A percentile compares a stretch with the other conserved stretches of the same genome.
Evolutionary conservation across 2,797 vertebrate genomes (phyloP).

Genomic region (Champsocephalus gunnari): DNA sequence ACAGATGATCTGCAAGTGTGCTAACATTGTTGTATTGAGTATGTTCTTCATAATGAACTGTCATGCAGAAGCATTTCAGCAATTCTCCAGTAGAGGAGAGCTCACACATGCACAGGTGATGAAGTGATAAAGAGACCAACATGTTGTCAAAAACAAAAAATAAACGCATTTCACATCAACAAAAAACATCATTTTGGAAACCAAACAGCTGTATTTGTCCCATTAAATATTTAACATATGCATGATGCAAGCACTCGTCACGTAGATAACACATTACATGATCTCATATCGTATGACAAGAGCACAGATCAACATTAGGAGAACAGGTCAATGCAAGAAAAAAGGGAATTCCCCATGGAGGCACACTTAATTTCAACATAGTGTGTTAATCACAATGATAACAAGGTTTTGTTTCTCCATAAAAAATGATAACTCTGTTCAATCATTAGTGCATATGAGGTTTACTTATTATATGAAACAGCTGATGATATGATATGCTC

Average conservation of each 20-base stretch:
- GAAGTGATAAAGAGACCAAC: not conserved
- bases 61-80: constrained; percentile 58
- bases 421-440: constrained; percentile 18
- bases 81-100: constrained; percentile 12
- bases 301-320: constrained; percentile 24
- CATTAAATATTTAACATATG: constrained; percentile 26
- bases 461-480: constrained; percentile 10
- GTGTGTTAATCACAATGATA: constrained; percentile 7
- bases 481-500: constrained; percentile 5
- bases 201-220: constrained; percentile 4
- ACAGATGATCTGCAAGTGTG: too few species aligned
- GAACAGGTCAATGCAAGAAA: constrained; percentile 23
- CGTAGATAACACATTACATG: constrained; percentile 13
- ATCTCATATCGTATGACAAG: constrained; percentile 28
- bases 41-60: constrained; percentile 4
- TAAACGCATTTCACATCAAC: constrained; percentile 20
- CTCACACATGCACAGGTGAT: constrained; percentile 27
- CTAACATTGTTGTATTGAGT: not conserved
- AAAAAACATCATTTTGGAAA: not conserved
- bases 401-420: constrained; percentile 16
- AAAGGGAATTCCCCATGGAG: constrained; percentile 16
- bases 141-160: not conserved
- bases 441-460: not conserved
- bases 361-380: constrained; percentile 31
- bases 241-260: constrained; percentile 37